A percentile compares a stretch with the other conserved stretches of the same genome.
These are phyloP conservation scores for Datnioides undecimradiatus DNA, from an alignment of 2,113 vertebrate species.

Conservation along the genomic window DNA sequence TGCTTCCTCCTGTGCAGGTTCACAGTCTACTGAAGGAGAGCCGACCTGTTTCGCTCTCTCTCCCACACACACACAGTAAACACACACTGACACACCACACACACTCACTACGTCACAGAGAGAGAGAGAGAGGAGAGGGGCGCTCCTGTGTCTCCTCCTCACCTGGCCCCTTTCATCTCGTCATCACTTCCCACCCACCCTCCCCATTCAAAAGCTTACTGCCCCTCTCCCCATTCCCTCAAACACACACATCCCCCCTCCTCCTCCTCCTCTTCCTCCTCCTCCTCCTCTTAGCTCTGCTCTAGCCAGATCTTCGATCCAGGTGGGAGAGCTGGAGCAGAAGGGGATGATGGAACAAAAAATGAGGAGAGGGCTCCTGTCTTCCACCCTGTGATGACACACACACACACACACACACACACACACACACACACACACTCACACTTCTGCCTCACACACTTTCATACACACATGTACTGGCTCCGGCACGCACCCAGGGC, in stretches of 20 bases:
- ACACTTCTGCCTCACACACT: constrained; percentile 48
- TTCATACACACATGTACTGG: constrained; percentile 46
- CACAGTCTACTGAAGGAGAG: constrained; percentile 67
- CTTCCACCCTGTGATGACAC: constrained; percentile 44
- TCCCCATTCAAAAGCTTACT: constrained; percentile 48
- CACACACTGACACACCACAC: constrained; percentile 32
- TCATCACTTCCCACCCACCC: constrained; percentile 64
- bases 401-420: constrained; percentile 50
- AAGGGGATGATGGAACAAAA: constrained; percentile 26
- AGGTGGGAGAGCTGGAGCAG: constrained; percentile 57
- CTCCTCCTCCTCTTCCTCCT: constrained; percentile 20
- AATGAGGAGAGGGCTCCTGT: constrained; percentile 35
- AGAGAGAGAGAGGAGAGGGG: constrained; percentile 45
- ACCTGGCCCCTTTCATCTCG: constrained; percentile 83
- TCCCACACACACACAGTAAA: constrained; percentile 45
- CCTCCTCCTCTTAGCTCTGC: constrained; percentile 46
- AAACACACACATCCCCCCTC: constrained; percentile 50
- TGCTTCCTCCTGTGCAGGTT: constrained; percentile 73
- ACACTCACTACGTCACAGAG: constrained; percentile 62
- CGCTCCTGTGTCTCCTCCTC: constrained; percentile 80
- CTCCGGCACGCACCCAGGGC: constrained; percentile 68
- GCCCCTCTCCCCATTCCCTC: constrained; percentile 45
- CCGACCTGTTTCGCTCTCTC: constrained; percentile 71
- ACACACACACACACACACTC: constrained; percentile 27
- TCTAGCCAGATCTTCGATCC: constrained; percentile 56